Base-by-base conservation (phyloP, 2,888 invertebrate genomes). In the Acleris laterana region DNA sequence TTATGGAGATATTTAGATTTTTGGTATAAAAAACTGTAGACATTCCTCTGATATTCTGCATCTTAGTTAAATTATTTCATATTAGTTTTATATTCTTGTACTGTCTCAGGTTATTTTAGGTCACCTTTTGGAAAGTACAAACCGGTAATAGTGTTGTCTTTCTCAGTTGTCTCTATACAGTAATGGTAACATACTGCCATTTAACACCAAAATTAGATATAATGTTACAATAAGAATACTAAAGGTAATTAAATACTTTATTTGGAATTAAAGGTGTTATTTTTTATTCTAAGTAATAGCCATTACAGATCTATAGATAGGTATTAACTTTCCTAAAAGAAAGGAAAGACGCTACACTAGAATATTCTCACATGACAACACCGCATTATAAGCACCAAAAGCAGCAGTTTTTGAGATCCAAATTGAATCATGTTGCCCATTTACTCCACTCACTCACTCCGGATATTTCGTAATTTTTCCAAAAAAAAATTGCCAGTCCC, bases 161-260 rank as follows among this genome's bases (percentile, higher is more conserved):
- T 52, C 38, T 53, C 19, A 42, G n/a, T 11, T 38, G 22, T 48
- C 5, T 63, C n/a, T 46, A n/a, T 48, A 60, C 51, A 46, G 19
- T 58, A 55, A 62, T 71, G 68, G 68, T 72, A 69, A 72, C 55
- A 58, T 68, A 75, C 58, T 69, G 70, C 72, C 70, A 71, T 70
- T 69, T 61, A 68, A 66, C 66, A 72, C 71, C 69, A 72, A 72
- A 72, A 70, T 62, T 70, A 59, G 56, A 51, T 62, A 62, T 68
- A 46, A 59, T 53, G 62, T 46, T 61, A 28, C 56, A 56, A 48
- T 51, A 19, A 51, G 48, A 55, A 63, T 55, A 63, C 38, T 42
- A 44, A 28, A 63, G 17, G 51, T 69, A 48, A 51, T 61, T 67
- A 64, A 61, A 38, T 58, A 56, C 48, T 51, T 56, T 62, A 68